Evolutionary conservation across 2,888 invertebrate genomes (phyloP), one percentile per base, ranked within the genome.

Genomic region (Patella depressa): DNA sequence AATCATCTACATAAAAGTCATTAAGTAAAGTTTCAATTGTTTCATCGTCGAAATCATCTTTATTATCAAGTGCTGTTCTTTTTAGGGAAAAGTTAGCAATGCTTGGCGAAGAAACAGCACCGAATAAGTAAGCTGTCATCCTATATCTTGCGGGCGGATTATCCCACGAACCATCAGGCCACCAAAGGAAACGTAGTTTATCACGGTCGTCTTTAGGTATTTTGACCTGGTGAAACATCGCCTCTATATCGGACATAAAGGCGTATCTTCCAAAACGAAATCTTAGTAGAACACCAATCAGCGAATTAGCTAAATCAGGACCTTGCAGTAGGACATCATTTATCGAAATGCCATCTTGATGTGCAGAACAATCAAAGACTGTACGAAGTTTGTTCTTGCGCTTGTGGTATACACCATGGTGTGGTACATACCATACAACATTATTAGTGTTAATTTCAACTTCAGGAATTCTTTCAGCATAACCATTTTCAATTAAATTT

Each of bases 251-350:
- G 0, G 78, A 80, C 75, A 79, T 82, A 0, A 84, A 19, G 24
- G 81, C 83, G 15, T 82, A 70, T 19, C 74, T 74, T 45, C 83
- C 80, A 57, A 82, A 70, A 53, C 85, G 53, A 73, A 85, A 85
- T 53, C 81, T 75, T 2, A 79, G 53, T 15, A 85, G 65, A 9
- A 80, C 82, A 17, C 81, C 84, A 17, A 83, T n/a, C 19, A 84
- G 76, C 34, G 70, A 81, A 53, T 83, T 83, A 15, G 76, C 81
- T 9, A 84, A 75, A 70, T 85, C 83, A 11, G 85, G 83, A 0
- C 85, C 85, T 55, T 78, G 80, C 17, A 83, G 24, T 14, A 84
- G 72, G 29, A 77, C 59, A 14, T 77, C 72, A 70, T 84, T 85
- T 14, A 85, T 70, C 5, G 81, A 82, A 2, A 77, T 71, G 1